Evolutionary conservation across 2,888 invertebrate species (phyloP), one percentile per base, ranked within the genome.

Genomic region (Epirrhoe tristata): DNA sequence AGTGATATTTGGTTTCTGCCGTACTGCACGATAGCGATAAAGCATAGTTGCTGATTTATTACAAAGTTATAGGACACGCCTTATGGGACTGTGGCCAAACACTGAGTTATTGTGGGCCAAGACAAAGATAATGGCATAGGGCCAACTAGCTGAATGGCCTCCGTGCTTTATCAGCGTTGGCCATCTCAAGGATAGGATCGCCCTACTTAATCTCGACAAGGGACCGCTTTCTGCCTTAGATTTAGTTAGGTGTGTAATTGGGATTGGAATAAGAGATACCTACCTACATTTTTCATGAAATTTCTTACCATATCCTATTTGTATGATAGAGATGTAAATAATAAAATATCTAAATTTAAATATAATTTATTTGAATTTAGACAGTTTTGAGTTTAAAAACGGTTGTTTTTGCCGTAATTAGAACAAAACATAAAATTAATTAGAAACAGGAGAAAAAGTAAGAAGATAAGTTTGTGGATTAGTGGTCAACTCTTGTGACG

Each of bases 121-220:
- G 52, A 66, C 67, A 67, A 69, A 72, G 60, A 70, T 69, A 63
- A 69, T 75, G 75, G 73, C 75, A 70, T 52, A 48, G 63, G 57
- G 58, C 74, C 73, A 74, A 71, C 65, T 66, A 60, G 54, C 68
- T 53, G 62, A 52, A 61, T 66, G 17, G 61, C 43, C 51, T 68
- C 36, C 76, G 74, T 77, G 77, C 67, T 66, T 69, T 73, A 77
- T 76, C 77, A 63, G 58, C 17, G 63, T 55, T 12, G 57, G 58
- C 56, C 69, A 77, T 77, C 75, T 61, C 58, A 60, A 64, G 58
- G 64, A 58, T 66, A 64, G 58, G 64, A 73, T 72, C 67, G 63
- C 31, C 46, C 67, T 67, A 70, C 63, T 69, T 67, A 54, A 71
- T 71, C 72, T 69, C 53, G 66, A 34, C 57, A 52, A 66, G 68